These are phyloP conservation scores for Sparidentex hasta DNA, from an alignment of 2,797 vertebrate genomes.

Conservation along the genomic window DNA sequence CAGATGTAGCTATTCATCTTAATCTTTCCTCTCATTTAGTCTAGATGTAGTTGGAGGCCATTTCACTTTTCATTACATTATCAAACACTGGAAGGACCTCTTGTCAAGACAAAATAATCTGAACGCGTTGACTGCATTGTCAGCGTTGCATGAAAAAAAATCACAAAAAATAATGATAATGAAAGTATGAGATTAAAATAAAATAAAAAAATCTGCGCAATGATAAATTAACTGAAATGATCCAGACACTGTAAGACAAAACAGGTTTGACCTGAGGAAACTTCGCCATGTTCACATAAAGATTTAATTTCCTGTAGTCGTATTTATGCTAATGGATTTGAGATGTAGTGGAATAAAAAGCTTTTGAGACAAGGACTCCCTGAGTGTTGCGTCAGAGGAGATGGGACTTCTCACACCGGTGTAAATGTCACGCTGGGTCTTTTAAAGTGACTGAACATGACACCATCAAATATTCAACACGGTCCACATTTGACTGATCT, in stretches of 20 bases:
- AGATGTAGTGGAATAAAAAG: slow-evolving; percentile 77
- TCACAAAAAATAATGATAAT: neutral
- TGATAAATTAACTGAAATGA: slow-evolving; percentile 16
- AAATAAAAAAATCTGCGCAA: slow-evolving; percentile 5
- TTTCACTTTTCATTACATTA: slow-evolving; percentile 79
- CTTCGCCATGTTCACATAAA: slow-evolving; percentile 58
- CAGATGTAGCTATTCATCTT: slow-evolving; percentile 85
- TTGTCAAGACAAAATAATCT: slow-evolving; percentile 55
- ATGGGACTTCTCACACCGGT: slow-evolving; percentile 75
- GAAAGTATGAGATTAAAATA: neutral
- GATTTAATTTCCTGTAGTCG: slow-evolving; percentile 61
- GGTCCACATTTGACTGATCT: slow-evolving; percentile 40
- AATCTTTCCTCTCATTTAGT: slow-evolving; percentile 81
- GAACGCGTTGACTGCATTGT: slow-evolving; percentile 63
- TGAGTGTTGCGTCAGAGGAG: slow-evolving; percentile 78
- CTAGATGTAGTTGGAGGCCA: slow-evolving; percentile 59
- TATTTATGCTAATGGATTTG: slow-evolving; percentile 82
- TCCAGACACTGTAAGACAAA: slow-evolving; percentile 51
- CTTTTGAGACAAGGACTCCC: slow-evolving; percentile 48
- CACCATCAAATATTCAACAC: slow-evolving; percentile 74
- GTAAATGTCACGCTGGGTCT: slow-evolving; percentile 69
- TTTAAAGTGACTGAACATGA: slow-evolving; percentile 57
- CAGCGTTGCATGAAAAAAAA: slow-evolving; percentile 23
- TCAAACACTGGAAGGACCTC: slow-evolving; percentile 57
- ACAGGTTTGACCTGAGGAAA: slow-evolving; percentile 50